Conservation (phyloP, 2,888 invertebrate species). For the Trichopria drosophilae region DNA sequence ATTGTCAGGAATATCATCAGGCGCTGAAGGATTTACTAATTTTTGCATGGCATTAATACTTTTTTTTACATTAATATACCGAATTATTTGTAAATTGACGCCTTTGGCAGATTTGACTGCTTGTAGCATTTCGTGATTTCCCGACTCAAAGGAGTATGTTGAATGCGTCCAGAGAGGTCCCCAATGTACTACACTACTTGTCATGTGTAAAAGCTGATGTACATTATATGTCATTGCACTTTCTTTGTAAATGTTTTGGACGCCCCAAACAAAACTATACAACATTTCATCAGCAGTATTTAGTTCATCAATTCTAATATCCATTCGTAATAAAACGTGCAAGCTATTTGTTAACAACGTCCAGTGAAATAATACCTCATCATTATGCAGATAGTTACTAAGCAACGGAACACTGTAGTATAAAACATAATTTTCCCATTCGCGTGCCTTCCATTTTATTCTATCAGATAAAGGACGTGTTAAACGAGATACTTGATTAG, state of each 20-base stretch:
- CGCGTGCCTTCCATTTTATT: no score
- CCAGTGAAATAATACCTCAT: slow-evolving; percentile 2
- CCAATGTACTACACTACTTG: slow-evolving; percentile 5
- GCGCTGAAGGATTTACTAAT: no score
- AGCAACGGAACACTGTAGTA: no score
- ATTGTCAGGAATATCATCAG: no score
- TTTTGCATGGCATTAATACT: no score
- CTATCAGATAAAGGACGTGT: no score
- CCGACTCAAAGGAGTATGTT: slow-evolving; percentile 15
- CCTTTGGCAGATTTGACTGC: no score
- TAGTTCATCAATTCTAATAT: neutral
- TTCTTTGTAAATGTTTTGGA: slow-evolving; percentile 2
- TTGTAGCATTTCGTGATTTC: no score
- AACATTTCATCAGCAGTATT: slow-evolving; percentile 5
- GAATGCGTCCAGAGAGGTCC: slow-evolving; percentile 6
- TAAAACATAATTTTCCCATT: no score
- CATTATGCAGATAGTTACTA: slow-evolving; percentile 7
- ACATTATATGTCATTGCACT: slow-evolving; percentile 14
- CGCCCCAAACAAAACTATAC: neutral
- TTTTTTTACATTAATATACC: no score
- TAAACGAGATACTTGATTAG: no score
- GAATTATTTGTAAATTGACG: no score
- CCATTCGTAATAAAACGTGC: neutral
- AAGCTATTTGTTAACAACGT: neutral
- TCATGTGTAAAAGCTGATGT: slow-evolving; percentile 7